Base-by-base conservation (phyloP, 1,140 invertebrate species). In the Drosophila mayri region DNA sequence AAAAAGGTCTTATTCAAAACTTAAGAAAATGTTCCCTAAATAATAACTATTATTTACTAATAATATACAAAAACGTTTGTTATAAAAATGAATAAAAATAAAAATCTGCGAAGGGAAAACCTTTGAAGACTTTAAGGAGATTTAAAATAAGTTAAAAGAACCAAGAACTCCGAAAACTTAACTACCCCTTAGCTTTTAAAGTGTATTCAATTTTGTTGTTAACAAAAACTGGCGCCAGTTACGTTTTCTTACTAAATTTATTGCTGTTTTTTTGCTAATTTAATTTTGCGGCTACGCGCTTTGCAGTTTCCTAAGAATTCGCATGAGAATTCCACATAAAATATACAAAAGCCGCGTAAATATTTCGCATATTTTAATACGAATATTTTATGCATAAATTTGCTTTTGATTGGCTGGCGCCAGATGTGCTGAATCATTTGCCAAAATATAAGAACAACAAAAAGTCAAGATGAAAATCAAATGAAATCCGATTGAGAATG, bases 251-350 rank as follows among this genome's bases (percentile, higher is more conserved):
- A 64, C n/a, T 40, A 38, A 68, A 67, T 72, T 49, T 55, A 47
- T 58, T 30, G 32, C 35, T 73, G 43, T 50, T 49, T 61, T 66
- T 66, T 85, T 77, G 55, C 66, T 54, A 49, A 76, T 80, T 81
- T 70, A 49, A 49, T 82, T 68, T 47, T 67, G 77, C 47, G 73
- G 75, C 59, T 46, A 46, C 76, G 66, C 57, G 44, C 41, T 79
- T 61, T 30, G 83, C 73, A 76, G 81, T 87, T 88, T 88, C 76
- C 84, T 67, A 83, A 83, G 84, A 88, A 87, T 80, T 70, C 44
- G 84, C 79, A 67, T 59, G 70, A 83, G 83, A 88, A 88, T 87
- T 87, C 76, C 61, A 68, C 57, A 66, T 40, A 61, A 67, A 52
- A 18, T 28, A 41, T 20, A 43, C 52, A 67, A 64, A 55, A 35